Evolutionary conservation across 2,797 vertebrate species (phyloP), one percentile per base, ranked within the genome.

Genomic region (Centropyge bicolor): DNA sequence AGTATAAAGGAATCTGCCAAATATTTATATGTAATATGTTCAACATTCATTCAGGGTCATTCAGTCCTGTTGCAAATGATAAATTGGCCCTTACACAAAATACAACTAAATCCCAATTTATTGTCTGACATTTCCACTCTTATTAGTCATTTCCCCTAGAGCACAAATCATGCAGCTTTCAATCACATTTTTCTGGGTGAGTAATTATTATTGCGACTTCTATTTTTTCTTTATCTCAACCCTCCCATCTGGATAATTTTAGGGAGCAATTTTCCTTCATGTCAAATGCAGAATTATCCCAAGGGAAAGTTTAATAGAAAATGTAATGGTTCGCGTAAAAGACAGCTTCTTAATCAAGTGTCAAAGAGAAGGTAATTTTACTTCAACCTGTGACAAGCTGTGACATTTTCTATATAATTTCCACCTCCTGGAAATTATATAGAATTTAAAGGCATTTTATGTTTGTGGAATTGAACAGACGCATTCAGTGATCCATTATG

Each of bases 91-190:
- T 78, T 54, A 16, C 27, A 51, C 17, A 66, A 51, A 46, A 46
- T 20, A 6, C 49, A 67, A 45, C 48, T 8, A 55, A 55, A 70
- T 63, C 4, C 46, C 38, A 43, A n/a, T 6, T 51, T 51, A 49
- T 62, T 57, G 45, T 55, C 41, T 55, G 70, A 72, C 41, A 61
- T 54, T 31, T 41, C 49, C 27, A 13, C 8, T 43, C 13, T 35
- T 71, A 8, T 66, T 59, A 11, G 14, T 70, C 71, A 22, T 43
- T 46, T 65, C 41, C 62, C 68, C 63, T 27, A 0, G 17, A 72
- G 62, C 54, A 46, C 36, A 72, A 72, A 69, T 76, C 24, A 45
- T 19, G 8, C 67, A 51, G 20, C 56, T 49, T 65, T 59, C 61
- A 52, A 48, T 56, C 52, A 56, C 27, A 57, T 68, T 67, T 66